Evolutionary conservation across 2,888 invertebrate genomes (phyloP), one percentile per base, ranked within the genome.

Genomic region (Leptogaster cylindrica): DNA sequence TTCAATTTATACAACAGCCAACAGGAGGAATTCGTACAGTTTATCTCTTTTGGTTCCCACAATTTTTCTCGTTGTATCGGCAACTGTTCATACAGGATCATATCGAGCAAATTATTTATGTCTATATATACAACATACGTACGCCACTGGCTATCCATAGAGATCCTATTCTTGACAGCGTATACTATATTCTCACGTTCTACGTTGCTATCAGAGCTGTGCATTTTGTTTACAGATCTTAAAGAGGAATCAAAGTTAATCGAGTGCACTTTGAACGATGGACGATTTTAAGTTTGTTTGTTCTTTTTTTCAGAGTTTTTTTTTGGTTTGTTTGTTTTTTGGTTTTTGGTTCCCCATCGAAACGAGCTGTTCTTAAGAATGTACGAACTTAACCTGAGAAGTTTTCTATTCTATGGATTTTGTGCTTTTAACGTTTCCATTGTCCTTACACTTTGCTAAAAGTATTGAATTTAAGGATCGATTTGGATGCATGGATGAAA

Each of bases 1-100:
- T 55, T 55, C 55, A 55, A 55, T 55, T 55, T 55, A 55, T 55
- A 55, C 55, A 55, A 55, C 55, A 39, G 41, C 12, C 41, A 41
- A 41, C n/a, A 46, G 20, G 23, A 46, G 46, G 55, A 55, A 36
- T 55, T 55, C 23, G 55, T 55, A 39, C 36, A 36, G 31, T 55
- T 55, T 55, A 55, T 55, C 55, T 55, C 55, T 25, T 3, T 55
- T 14, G 12, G 27, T 50, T 50, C 27, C 27, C 50, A 28, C 50
- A 50, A 50, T 50, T 50, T 25, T 23, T 50, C 25, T n/a, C 10
- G 46, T 46, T 12, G 46, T 25, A 20, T 46, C 25, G 46, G n/a
- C n/a, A n/a, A 14, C 3, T 39, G 39, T 39, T 7, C 31, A 31
- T 31, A 31, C 31, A 31, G 14, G 39, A 12, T 39, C 3, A 3